Evolutionary conservation across 1,140 invertebrate genomes (phyloP).

Genomic region (Alviniconcha marisindica): DNA sequence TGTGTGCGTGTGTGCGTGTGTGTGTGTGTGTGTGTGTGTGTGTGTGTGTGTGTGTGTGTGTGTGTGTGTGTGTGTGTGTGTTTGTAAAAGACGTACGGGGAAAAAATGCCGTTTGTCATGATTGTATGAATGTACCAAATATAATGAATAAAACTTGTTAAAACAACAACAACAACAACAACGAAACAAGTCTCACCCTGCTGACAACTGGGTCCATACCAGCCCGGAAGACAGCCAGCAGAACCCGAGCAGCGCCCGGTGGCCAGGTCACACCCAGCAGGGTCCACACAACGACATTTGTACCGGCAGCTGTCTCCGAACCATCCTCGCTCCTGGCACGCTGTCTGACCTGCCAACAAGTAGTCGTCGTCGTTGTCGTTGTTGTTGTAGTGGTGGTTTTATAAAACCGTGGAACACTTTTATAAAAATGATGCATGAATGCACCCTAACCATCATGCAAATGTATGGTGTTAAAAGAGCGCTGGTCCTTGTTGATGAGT

Average conservation of each 20-base stretch:
- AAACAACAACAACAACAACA: neutral
- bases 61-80: neutral
- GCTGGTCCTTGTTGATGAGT: no score
- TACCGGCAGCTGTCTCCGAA: neutral
- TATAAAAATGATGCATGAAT: no score
- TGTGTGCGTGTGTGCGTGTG: constrained; percentile 11
- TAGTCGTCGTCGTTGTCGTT: no score
- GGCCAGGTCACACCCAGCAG: neutral
- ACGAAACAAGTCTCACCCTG: neutral
- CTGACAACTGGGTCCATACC: constrained; percentile 59
- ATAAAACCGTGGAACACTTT: neutral
- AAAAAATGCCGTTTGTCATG: neutral
- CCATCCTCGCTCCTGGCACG: neutral
- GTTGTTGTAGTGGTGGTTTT: no score
- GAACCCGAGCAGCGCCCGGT: constrained; percentile 46
- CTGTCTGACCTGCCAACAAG: constrained; percentile 13
- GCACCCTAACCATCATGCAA: no score
- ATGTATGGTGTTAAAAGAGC: no score
- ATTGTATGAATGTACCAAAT: neutral
- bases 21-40: constrained; percentile 5
- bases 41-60: neutral
- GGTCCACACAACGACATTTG: constrained; percentile 2
- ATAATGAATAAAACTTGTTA: neutral
- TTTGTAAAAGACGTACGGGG: neutral
- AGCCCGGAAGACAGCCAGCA: constrained; percentile 84